A percentile compares a stretch with the other conserved stretches of the same genome.
phyloP scores from a whole-genome alignment of 1,140 invertebrate genomes.

The Diabrotica undecimpunctata region DNA sequence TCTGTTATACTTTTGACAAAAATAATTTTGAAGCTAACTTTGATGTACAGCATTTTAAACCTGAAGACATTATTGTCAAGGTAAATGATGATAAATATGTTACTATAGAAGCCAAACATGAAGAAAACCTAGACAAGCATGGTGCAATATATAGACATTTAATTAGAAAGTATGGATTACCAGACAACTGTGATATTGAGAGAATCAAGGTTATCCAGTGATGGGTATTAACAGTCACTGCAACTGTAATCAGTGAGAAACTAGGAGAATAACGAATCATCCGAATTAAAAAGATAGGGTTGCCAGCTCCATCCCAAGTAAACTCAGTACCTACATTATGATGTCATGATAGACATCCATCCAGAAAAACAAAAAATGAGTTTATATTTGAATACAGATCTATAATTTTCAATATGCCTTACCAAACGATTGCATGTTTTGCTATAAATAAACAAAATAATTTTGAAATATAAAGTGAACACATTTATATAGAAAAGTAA shows the following conservation, averaged over 20 bases:
- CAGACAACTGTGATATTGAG: conserved; percentile 53
- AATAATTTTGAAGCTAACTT: conserved; percentile 42
- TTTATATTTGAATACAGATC: too few species aligned
- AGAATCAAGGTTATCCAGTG: conserved; percentile 58
- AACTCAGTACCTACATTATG: too few species aligned
- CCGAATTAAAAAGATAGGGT: background rate
- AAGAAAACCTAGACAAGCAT: conserved; percentile 63
- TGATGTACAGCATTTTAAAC: conserved; percentile 47
- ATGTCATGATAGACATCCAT: too few species aligned
- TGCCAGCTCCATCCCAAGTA: background rate
- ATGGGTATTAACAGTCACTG: conserved; percentile 61
- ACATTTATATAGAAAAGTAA: too few species aligned
- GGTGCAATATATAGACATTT: conserved; percentile 66
- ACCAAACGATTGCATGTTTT: too few species aligned
- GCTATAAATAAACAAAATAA: too few species aligned
- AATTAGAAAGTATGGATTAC: conserved; percentile 60
- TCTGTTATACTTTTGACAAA: too few species aligned
- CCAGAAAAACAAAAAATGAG: too few species aligned
- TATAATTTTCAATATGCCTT: too few species aligned
- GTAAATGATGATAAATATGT: conserved; percentile 59
- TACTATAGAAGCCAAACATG: conserved; percentile 68
- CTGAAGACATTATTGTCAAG: conserved; percentile 61
- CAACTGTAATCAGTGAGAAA: conserved; percentile 46
- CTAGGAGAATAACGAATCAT: background rate
- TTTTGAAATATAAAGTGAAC: too few species aligned